phyloP scores from a whole-genome alignment of 2,797 vertebrate genomes.

The Mormyrus proboscirostris region DNA sequence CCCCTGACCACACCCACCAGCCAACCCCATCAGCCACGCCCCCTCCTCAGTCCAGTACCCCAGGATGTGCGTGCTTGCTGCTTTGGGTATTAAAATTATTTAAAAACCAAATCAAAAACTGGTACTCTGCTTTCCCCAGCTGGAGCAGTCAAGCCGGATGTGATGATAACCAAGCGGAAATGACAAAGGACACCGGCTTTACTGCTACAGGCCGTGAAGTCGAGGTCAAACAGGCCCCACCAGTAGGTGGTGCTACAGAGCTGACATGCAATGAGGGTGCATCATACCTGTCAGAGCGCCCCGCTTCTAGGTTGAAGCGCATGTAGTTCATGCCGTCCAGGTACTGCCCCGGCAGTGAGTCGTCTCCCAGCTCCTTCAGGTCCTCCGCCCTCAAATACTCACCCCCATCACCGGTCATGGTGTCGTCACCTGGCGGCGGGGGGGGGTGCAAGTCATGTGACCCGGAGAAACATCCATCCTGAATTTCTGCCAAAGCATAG shows the following conservation, averaged over 20 bases:
- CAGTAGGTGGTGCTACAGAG: not conserved
- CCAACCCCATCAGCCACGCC: not conserved
- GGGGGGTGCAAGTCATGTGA: not conserved
- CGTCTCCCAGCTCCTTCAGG: slow-evolving; percentile 87
- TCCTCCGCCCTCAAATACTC: slow-evolving; percentile 93
- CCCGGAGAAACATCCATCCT: not conserved
- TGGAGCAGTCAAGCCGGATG: not conserved
- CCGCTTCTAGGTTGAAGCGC: slow-evolving; percentile 87
- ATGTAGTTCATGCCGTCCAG: slow-evolving; percentile 95
- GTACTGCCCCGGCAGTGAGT: slow-evolving; percentile 92
- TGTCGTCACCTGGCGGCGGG: slow-evolving; percentile 78
- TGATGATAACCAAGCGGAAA: not conserved
- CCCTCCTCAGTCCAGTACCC: not conserved
- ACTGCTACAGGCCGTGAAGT: not conserved
- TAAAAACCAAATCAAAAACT: not conserved
- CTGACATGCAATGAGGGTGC: not conserved
- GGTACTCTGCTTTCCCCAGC: not conserved
- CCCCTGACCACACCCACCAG: not conserved
- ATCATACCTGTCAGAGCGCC: slow-evolving; percentile 80
- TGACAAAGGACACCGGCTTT: not conserved
- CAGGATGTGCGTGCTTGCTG: not conserved
- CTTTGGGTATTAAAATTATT: not conserved
- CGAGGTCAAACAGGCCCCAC: not conserved
- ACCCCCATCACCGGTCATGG: slow-evolving; percentile 92
- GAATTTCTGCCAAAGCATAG: not conserved